phyloP scores from a whole-genome alignment of 2,113 vertebrate species.

The Columbina picui region DNA sequence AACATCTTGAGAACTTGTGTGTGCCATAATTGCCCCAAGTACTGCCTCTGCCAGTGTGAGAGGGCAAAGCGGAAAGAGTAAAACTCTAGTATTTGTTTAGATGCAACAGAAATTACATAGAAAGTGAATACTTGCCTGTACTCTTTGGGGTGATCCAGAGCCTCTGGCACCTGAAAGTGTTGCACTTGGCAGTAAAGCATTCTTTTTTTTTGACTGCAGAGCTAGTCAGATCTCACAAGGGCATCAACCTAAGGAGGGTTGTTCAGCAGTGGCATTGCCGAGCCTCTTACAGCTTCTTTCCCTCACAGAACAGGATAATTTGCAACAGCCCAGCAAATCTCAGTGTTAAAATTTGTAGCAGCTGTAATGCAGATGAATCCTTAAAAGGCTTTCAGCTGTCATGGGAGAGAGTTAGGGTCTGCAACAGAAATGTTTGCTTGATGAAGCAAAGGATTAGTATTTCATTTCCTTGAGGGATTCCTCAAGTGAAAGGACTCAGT shows the following conservation, averaged over 20 bases:
- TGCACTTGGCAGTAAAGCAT: not conserved
- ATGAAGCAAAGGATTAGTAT: not conserved
- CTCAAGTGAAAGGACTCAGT: not conserved
- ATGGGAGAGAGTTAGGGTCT: too few relatives aligned
- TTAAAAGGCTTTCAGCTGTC: not conserved
- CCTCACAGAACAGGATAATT: not conserved
- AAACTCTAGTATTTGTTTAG: not conserved
- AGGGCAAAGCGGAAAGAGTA: not conserved
- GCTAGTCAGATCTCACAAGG: not conserved
- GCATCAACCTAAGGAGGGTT: not conserved
- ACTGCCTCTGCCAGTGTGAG: not conserved
- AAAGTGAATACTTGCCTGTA: not conserved
- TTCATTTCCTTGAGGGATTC: not conserved
- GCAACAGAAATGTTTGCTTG: not conserved
- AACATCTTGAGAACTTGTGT: not conserved
- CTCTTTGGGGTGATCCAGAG: not conserved
- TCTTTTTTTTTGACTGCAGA: not conserved
- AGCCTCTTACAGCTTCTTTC: not conserved
- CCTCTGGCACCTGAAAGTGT: not conserved
- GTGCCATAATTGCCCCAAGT: fast-evolving
- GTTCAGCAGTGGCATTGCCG: not conserved
- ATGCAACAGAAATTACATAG: not conserved
- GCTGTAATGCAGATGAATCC: not conserved
- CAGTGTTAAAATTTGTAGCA: not conserved
- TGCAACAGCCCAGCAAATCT: not conserved